A percentile compares a stretch with the other conserved stretches of the same genome.
Evolutionary conservation across 2,888 invertebrate species (phyloP).

Genomic region (Argyra leucocephala): DNA sequence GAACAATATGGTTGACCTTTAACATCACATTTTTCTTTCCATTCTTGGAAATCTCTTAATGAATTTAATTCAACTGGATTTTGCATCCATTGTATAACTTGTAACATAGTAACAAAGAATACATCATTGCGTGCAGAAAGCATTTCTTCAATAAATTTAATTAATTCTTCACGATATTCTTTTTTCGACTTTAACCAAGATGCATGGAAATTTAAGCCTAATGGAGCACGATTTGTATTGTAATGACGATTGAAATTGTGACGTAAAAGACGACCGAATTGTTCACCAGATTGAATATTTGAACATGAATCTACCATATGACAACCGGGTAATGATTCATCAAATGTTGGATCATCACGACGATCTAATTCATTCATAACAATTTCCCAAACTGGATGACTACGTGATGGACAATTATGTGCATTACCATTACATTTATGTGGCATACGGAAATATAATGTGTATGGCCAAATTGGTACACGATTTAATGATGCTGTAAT

Average conservation of each 20-base stretch:
- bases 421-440: constrained; percentile 92
- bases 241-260: constrained; percentile 94
- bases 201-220: constrained; percentile 88
- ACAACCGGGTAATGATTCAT: constrained; percentile 86
- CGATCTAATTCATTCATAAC: constrained; percentile 91
- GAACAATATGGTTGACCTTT: constrained; percentile 90
- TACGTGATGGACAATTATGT: constrained; percentile 81
- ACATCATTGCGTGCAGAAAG: constrained; percentile 75
- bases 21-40: constrained; percentile 92
- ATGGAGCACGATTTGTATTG: constrained; percentile 84
- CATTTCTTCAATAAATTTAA: constrained; percentile 91
- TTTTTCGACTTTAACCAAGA: constrained; percentile 91
- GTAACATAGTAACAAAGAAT: constrained; percentile 82
- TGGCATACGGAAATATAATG: constrained; percentile 91
- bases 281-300: constrained; percentile 82
- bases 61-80: constrained; percentile 80
- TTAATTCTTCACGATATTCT: constrained; percentile 81
- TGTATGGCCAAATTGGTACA: constrained; percentile 95
- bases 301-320: constrained; percentile 92
- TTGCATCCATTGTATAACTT: constrained; percentile 95
- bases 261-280: constrained; percentile 77
- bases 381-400: constrained; percentile 93
- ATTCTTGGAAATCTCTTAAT: constrained; percentile 83
- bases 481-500: constrained; percentile 82
- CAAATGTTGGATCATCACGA: constrained; percentile 86